These are phyloP conservation scores for Deilephila porcellus DNA, from an alignment of 2,888 invertebrate genomes.

Conservation along the genomic window DNA sequence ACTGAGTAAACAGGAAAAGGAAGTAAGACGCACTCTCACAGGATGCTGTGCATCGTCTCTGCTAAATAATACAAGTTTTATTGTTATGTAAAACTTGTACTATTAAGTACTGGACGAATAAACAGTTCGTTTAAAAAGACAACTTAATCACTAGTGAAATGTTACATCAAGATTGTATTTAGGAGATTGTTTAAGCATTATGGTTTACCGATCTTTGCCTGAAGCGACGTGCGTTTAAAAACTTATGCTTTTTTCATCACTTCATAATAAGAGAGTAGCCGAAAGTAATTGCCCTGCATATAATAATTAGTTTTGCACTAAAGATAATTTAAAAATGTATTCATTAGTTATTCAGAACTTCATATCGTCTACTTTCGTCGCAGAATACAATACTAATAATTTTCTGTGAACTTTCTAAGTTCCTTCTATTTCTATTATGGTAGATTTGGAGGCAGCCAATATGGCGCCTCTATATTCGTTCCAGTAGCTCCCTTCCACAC, in stretches of 20 bases:
- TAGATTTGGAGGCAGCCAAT: not conserved
- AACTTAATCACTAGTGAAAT: conserved; percentile 26
- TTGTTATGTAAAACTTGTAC: too few species aligned
- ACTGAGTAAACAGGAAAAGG: too few species aligned
- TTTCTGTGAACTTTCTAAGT: not conserved
- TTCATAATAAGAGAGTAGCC: not conserved
- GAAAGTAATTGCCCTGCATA: not conserved
- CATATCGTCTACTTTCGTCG: too few species aligned
- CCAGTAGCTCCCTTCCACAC: not conserved
- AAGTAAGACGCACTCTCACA: too few species aligned
- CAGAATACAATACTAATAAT: too few species aligned
- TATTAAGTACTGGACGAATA: conserved; percentile 22
- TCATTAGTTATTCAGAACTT: too few species aligned
- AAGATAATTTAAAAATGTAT: too few species aligned
- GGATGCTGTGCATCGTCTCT: too few species aligned
- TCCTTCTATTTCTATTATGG: not conserved
- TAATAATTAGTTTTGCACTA: too few species aligned
- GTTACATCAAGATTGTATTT: conserved; percentile 20
- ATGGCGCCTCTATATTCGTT: conserved; percentile 11
- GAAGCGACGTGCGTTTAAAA: conserved; percentile 3
- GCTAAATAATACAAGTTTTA: too few species aligned
- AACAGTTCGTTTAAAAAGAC: conserved; percentile 21
- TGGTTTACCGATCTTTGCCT: conserved; percentile 19
- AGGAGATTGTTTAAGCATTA: conserved; percentile 23
- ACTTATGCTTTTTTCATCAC: not conserved